Percentiles rank a stretch among this genome's conserved stretches.
Evolutionary conservation across 2,888 invertebrate species (phyloP).

Genomic region (Hydroisotoma schaefferi): DNA sequence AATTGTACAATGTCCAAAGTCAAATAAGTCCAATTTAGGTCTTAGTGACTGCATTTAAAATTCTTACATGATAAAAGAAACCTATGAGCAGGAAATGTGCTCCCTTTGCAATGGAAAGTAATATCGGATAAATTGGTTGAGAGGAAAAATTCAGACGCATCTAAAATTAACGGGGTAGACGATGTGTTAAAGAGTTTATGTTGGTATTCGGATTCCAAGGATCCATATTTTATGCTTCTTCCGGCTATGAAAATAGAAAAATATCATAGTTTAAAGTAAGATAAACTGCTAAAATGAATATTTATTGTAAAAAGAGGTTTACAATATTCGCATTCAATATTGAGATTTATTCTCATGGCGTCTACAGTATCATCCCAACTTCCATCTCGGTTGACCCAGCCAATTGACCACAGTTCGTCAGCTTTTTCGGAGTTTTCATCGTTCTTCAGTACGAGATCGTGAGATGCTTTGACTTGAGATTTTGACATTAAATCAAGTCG

Average conservation of each 20-base stretch:
- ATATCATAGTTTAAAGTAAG: not conserved
- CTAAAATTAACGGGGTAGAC: conserved; percentile 13
- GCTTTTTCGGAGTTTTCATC: conserved; percentile 27
- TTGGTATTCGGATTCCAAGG: not conserved
- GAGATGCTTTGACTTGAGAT: conserved; percentile 15
- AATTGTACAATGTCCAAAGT: not conserved
- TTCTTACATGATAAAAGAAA: conserved; percentile 32
- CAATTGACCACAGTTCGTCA: conserved; percentile 19
- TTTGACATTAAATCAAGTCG: conserved; percentile 23
- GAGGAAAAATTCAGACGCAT: conserved; percentile 18
- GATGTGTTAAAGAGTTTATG: not conserved
- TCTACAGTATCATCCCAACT: conserved; percentile 34
- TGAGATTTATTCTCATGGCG: conserved; percentile 23
- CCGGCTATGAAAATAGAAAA: not conserved
- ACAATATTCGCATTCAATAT: conserved; percentile 25
- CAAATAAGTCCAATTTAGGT: not conserved
- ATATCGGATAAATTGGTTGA: conserved; percentile 33
- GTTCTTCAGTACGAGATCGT: conserved; percentile 17
- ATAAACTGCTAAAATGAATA: not conserved
- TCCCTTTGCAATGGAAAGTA: conserved; percentile 18
- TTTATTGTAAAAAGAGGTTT: no score
- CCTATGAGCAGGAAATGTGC: conserved; percentile 25
- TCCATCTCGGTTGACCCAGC: conserved; percentile 28
- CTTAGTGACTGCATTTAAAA: not conserved
- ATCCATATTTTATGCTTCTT: not conserved